phyloP scores from a whole-genome alignment of 2,113 vertebrate genomes.

The Alethe castanea region DNA sequence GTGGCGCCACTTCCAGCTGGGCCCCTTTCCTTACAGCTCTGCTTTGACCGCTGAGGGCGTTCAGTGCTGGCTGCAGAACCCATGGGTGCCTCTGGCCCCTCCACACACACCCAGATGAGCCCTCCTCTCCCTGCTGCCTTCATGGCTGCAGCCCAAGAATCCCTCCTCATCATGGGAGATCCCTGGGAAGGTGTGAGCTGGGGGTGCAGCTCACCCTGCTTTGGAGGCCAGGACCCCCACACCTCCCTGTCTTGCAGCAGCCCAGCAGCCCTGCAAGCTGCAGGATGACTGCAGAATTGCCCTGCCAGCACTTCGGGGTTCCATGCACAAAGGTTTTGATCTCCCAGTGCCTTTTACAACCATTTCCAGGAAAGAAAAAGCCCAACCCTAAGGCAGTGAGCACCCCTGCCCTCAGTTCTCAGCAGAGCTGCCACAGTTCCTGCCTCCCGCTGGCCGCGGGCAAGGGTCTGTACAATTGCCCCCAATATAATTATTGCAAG shows the following conservation, averaged over 20 bases:
- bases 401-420: background rate
- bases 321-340: background rate
- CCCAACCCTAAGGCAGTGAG: background rate
- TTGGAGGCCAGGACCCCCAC: fast-evolving
- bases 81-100: background rate
- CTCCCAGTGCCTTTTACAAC: background rate
- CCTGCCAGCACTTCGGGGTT: background rate
- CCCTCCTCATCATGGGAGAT: background rate
- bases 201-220: background rate
- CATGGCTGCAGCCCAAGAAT: background rate
- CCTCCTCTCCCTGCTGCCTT: background rate
- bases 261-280: background rate
- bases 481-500: background rate
- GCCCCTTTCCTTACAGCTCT: background rate
- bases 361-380: background rate
- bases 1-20: fast-evolving
- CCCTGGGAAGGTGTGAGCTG: background rate
- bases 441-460: fast-evolving
- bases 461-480: constrained; percentile 42
- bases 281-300: background rate
- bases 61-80: background rate
- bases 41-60: fast-evolving
- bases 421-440: background rate
- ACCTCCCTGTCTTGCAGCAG: background rate
- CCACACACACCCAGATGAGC: background rate